A percentile compares a stretch with the other conserved stretches of the same genome.
Conservation (phyloP, 1,140 invertebrate genomes). For the Drosophila jambulina region DNA sequence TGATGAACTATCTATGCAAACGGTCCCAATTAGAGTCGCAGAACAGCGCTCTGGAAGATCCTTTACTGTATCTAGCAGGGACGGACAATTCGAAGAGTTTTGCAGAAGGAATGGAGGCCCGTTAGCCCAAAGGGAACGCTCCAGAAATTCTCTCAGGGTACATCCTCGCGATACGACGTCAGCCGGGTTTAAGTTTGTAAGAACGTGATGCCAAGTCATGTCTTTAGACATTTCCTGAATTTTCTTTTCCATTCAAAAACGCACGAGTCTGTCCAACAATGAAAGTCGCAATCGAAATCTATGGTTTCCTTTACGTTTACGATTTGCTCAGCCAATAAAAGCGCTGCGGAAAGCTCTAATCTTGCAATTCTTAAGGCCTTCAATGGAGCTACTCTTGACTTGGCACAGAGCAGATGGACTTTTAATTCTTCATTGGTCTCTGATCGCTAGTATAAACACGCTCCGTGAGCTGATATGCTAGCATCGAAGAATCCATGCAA, state of each 20-base stretch:
- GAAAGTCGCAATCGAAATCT: background rate
- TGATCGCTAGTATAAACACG: background rate
- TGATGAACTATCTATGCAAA: no score
- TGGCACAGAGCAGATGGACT: no score
- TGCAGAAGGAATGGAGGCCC: background rate
- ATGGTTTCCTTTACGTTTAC: background rate
- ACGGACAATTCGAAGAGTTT: background rate
- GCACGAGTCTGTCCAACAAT: background rate
- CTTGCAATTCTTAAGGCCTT: no score
- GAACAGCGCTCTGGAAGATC: background rate
- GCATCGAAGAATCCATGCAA: no score
- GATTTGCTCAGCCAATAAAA: background rate
- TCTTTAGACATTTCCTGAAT: background rate
- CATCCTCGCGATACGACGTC: background rate
- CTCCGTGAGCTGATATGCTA: background rate
- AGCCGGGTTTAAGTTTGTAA: background rate
- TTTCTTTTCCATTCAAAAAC: background rate
- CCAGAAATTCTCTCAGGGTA: background rate
- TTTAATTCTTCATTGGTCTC: background rate
- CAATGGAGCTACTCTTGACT: no score
- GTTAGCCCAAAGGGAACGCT: background rate
- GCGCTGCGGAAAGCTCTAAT: no score
- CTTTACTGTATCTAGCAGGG: background rate
- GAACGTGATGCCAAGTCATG: background rate
- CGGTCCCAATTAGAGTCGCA: no score